phyloP scores from a whole-genome alignment of 1,140 invertebrate genomes.

The Megathymus violae region DNA sequence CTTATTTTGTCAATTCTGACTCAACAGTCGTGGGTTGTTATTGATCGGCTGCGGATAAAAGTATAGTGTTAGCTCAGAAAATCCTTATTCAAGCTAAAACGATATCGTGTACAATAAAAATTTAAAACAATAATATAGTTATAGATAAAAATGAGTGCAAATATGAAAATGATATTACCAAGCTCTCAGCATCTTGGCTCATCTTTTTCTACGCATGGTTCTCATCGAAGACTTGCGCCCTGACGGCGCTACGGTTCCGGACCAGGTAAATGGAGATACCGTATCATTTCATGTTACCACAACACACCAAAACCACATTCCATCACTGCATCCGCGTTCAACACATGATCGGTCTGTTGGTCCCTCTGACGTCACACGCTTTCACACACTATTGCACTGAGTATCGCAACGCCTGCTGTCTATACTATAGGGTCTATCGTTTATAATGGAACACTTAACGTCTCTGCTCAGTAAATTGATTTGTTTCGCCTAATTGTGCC shows the following conservation, averaged over 20 bases:
- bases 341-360: constrained; percentile 81
- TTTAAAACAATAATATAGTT: constrained; percentile 1
- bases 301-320: constrained; percentile 79
- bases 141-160: constrained; percentile 25
- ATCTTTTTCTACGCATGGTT: constrained; percentile 82
- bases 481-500: constrained; percentile 53
- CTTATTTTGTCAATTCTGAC: constrained; percentile 48
- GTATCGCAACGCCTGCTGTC: constrained; percentile 30
- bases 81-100: background rate
- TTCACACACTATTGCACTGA: constrained; percentile 64
- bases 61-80: constrained; percentile 8
- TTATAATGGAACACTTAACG: constrained; percentile 46
- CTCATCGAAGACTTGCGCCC: constrained; percentile 66
- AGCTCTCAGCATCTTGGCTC: constrained; percentile 82
- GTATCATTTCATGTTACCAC: constrained; percentile 75
- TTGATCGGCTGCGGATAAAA: constrained; percentile 19
- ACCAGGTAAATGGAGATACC: constrained; percentile 68
- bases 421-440: constrained; percentile 42
- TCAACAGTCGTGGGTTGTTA: constrained; percentile 35
- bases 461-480: constrained; percentile 49
- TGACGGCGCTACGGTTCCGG: constrained; percentile 59
- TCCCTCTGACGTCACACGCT: constrained; percentile 78
- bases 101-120: constrained; percentile 4
- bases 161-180: constrained; percentile 79
- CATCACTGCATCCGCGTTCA: constrained; percentile 83